phyloP scores from a whole-genome alignment of 2,888 invertebrate genomes.

The Amphipoea oculea region DNA sequence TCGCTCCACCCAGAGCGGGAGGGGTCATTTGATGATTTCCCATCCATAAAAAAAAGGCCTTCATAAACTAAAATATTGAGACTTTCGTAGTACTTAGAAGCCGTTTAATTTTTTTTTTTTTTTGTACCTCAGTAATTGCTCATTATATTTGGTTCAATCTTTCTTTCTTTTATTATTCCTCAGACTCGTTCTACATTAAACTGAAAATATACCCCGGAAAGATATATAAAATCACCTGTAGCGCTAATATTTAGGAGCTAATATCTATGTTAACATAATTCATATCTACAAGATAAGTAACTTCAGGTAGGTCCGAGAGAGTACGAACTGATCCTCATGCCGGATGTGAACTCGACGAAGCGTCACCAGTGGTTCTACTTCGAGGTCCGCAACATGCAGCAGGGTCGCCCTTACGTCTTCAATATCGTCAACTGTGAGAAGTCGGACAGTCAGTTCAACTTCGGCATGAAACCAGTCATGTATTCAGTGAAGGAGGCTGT shows the following conservation, averaged over 20 bases:
- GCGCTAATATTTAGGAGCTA: neutral
- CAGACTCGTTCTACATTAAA: neutral
- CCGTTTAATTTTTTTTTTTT: neutral
- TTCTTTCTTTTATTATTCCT: neutral
- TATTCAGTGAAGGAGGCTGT: slow-evolving; percentile 95
- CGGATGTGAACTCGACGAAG: slow-evolving; percentile 94
- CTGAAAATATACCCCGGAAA: neutral
- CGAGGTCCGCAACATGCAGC: slow-evolving; percentile 95
- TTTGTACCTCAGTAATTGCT: neutral
- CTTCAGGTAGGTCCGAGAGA: slow-evolving; percentile 93
- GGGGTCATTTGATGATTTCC: no score
- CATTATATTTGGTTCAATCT: neutral
- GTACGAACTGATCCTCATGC: slow-evolving; percentile 95
- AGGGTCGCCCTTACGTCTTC: slow-evolving; percentile 93
- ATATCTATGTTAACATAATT: slow-evolving; percentile 6
- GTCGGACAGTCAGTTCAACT: slow-evolving; percentile 96
- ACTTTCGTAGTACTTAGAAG: neutral
- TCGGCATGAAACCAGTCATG: slow-evolving; percentile 96
- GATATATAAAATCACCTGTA: neutral
- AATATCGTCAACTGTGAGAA: slow-evolving; percentile 97
- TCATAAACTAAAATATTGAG: neutral
- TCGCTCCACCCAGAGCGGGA: no score
- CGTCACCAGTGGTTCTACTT: slow-evolving; percentile 98
- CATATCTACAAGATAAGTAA: slow-evolving; percentile 54
- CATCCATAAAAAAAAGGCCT: no score